Percentiles rank a stretch among this genome's conserved stretches.
These are phyloP conservation scores for Pachymerium ferrugineum DNA, from an alignment of 2,888 invertebrate species.

Conservation along the genomic window DNA sequence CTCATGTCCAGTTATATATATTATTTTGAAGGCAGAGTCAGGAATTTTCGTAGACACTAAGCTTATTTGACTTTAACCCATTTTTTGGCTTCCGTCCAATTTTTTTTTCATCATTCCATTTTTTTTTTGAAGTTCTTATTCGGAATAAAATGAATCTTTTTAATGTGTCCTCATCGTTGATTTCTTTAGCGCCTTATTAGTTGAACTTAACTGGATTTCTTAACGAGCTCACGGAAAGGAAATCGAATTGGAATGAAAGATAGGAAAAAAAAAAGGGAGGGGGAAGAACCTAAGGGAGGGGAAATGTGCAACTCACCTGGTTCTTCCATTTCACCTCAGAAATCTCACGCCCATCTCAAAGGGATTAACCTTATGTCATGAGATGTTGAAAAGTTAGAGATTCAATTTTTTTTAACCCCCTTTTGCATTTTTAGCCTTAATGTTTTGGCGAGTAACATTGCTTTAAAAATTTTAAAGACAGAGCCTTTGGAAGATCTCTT, in stretches of 20 bases:
- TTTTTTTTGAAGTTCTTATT: neutral
- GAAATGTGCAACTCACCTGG: neutral
- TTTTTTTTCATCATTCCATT: neutral
- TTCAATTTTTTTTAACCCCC: neutral
- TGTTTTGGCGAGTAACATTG: too few species aligned
- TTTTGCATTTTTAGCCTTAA: too few species aligned
- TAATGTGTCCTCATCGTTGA: conserved; percentile 4
- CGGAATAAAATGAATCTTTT: conserved; percentile 2
- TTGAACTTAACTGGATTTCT: conserved; percentile 1
- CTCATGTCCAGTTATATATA: neutral
- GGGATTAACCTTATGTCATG: neutral
- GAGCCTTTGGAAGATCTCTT: too few species aligned
- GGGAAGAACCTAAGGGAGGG: neutral
- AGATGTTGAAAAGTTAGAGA: neutral
- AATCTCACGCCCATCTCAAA: neutral
- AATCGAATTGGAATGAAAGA: neutral
- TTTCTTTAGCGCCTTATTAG: conserved; percentile 13
- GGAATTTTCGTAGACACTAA: neutral
- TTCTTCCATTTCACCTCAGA: neutral
- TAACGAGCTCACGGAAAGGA: neutral
- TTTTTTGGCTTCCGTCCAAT: neutral
- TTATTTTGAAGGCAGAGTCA: neutral
- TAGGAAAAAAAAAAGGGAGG: neutral
- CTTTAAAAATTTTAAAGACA: too few species aligned
- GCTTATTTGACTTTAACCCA: neutral